Evolutionary conservation across 2,797 vertebrate genomes (phyloP), one percentile per base, ranked within the genome.

Genomic region (Allobates femoralis): DNA sequence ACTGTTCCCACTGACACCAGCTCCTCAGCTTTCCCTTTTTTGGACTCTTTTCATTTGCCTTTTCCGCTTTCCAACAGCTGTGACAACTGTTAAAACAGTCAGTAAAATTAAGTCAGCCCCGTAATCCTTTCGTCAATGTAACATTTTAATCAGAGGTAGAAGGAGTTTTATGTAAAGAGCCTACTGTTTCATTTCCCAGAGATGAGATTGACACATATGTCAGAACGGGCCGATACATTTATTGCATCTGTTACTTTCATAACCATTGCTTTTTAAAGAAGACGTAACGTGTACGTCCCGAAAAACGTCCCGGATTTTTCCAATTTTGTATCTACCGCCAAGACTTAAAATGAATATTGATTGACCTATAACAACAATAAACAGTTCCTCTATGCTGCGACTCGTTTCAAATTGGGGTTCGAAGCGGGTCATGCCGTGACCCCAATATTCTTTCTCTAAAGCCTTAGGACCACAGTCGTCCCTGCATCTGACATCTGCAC

Each of bases 61-160:
- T 66, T 94, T 92, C 92, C 92, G 90, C 93, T 91, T 94, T 89
- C 92, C 93, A 94, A 93, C 94, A 95, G 94, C 95, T 95, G 94
- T 94, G 94, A 94, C 94, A 95, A 95, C 94, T 95, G 94, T 94
- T 95, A 95, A 95, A 95, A 95, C 93, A 95, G 94, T 94, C 93
- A 91, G 95, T 94, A 95, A 95, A 95, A 95, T 95, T 95, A 95
- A 95, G 94, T 94, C 94, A 58, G 90, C 93, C 93, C 92, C 93
- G 90, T 94, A 95, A 95, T 95, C 94, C 94, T 93, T 94, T 91
- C 94, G 94, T 94, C 94, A 94, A 95, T 77, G 92, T 94, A 94
- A 94, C 93, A 93, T 94, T 95, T 95, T 95, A 95, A 95, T 95
- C 94, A 95, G 92, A 94, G 92, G 94, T 94, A 93, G 93, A 92